Percentiles rank a stretch among this genome's conserved stretches.
phyloP scores from a whole-genome alignment of 2,888 invertebrate species.

The Meganola albula region DNA sequence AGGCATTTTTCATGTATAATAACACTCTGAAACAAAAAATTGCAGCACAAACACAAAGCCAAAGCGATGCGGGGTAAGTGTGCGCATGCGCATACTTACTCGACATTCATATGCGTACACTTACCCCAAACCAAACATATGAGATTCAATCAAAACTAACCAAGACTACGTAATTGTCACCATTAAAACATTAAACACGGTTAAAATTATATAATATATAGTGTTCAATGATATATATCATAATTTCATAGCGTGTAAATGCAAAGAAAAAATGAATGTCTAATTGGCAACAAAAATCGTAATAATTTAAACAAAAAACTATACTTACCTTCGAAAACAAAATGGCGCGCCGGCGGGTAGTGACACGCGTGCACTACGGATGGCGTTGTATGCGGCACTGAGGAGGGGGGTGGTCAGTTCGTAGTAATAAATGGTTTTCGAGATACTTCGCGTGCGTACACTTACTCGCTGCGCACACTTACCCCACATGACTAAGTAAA shows the following conservation, averaged over 20 bases:
- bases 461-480: slow-evolving; percentile 8
- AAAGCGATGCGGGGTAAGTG: slow-evolving; percentile 10
- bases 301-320: not conserved
- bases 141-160: not conserved
- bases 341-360: not conserved
- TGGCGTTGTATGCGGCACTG: slow-evolving; percentile 5
- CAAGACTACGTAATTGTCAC: not conserved
- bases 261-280: not conserved
- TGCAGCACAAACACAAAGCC: slow-evolving; percentile 3
- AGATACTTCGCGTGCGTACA: slow-evolving; percentile 2
- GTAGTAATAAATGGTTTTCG: not conserved
- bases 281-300: not conserved
- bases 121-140: not conserved
- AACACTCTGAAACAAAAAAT: slow-evolving; percentile 12
- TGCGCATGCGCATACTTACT: slow-evolving; percentile 13
- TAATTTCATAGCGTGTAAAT: not conserved
- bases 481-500: slow-evolving; percentile 1
- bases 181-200: not conserved
- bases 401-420: slow-evolving; percentile 5
- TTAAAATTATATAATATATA: not conserved
- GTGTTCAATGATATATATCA: not conserved
- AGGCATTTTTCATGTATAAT: slow-evolving; percentile 12
- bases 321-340: not conserved
- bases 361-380: not conserved
- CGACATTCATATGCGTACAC: slow-evolving; percentile 5